These are phyloP conservation scores for Ochotona princeps DNA, from an alignment of 2,113 vertebrate species.

Conservation along the genomic window DNA sequence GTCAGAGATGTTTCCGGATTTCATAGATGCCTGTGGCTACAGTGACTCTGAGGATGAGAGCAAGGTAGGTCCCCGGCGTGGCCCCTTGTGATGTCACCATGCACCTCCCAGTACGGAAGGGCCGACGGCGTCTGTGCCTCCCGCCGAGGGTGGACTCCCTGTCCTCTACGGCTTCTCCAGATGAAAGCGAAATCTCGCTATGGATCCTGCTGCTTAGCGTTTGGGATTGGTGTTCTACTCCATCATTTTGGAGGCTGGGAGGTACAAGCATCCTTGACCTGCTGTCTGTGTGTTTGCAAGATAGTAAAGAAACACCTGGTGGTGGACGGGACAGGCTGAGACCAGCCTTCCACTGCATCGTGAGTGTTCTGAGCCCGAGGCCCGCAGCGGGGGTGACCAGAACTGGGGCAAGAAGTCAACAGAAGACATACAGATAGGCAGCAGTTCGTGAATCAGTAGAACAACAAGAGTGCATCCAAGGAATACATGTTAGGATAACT, in stretches of 20 bases:
- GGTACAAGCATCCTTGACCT: not conserved
- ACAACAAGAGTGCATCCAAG: too few species aligned
- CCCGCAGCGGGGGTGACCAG: too few species aligned
- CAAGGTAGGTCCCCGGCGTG: slow-evolving; percentile 77
- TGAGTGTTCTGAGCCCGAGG: too few species aligned
- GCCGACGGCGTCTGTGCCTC: accelerated
- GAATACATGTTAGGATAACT: too few species aligned
- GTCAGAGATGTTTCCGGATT: slow-evolving; percentile 92
- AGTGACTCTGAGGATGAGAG: slow-evolving; percentile 78
- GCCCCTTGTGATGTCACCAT: too few species aligned
- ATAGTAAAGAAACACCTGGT: not conserved
- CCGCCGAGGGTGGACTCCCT: not conserved
- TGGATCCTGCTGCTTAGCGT: accelerated
- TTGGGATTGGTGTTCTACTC: accelerated
- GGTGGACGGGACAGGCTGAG: not conserved
- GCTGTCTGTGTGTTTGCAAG: not conserved
- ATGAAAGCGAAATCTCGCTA: accelerated
- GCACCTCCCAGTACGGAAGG: too few species aligned
- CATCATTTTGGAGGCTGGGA: too few species aligned
- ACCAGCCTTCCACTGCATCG: accelerated
- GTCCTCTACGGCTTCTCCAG: not conserved
- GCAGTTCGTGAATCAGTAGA: too few species aligned
- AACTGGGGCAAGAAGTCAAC: too few species aligned
- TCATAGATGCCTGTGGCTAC: slow-evolving; percentile 89
- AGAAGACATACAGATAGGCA: too few species aligned